Evolutionary conservation across 2,797 vertebrate species (phyloP).

Genomic region (Ceryle rudis): DNA sequence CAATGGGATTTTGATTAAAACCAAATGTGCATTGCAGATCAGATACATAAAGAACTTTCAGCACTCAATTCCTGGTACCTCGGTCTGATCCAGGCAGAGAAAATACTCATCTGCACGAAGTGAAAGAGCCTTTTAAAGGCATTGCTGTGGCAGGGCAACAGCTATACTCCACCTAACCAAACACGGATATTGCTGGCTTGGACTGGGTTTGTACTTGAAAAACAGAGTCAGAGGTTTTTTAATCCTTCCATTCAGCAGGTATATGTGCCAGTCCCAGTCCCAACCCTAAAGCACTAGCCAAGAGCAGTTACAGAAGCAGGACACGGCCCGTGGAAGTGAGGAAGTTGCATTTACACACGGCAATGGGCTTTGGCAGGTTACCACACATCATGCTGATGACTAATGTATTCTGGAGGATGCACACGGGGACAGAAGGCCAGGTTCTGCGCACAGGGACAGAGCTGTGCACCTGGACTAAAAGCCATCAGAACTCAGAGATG

Average conservation of each 20-base stretch:
- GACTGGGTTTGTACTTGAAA: background rate
- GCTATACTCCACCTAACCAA: background rate
- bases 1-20: constrained; percentile 15
- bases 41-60: background rate
- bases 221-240: background rate
- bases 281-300: background rate
- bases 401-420: background rate
- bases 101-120: background rate
- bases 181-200: rapidly evolving
- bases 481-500: background rate
- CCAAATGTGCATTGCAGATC: background rate
- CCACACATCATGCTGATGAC: rapidly evolving
- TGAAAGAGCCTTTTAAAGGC: background rate
- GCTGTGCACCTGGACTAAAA: background rate
- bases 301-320: background rate
- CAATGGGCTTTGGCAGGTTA: background rate
- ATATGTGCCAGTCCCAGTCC: background rate
- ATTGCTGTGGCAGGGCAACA: background rate
- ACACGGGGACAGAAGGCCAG: rapidly evolving
- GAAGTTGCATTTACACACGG: background rate
- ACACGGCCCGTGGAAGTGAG: background rate
- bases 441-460: background rate
- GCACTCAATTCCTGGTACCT: background rate
- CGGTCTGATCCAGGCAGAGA: background rate
- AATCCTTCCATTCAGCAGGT: background rate